Base-by-base conservation (phyloP, 92 coral and sea anemone genomes). In the Plumapathes pennacea region DNA sequence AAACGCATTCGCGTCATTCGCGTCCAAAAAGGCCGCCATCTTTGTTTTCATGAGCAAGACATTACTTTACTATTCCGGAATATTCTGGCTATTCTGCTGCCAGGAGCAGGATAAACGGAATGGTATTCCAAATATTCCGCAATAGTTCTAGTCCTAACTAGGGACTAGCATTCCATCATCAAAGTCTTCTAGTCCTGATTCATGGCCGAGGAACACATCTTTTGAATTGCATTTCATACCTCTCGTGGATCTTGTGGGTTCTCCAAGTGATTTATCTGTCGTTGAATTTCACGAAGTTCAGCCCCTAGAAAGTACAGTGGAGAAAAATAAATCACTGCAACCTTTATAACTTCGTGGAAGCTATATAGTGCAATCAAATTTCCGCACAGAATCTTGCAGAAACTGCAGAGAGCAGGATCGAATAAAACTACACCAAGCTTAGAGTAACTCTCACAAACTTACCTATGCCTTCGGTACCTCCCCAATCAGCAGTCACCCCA, bases 401-500 rank as follows among this genome's bases (percentile, higher is more conserved):
- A 36, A 12, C 20, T 12, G 40, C 40, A 19, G 3, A 36, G 40
- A 22, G 25, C 23, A 4, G 13, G 18, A 24, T 23, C 4, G 32
- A 10, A 25, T n/a, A 54, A 3, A 2, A 20, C 30, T n/a, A 14
- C 15, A 41, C 25, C 44, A 30, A 13, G 21, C 11, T 47, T 47
- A 15, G 12, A 25, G 0, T 21, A 32, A 25, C 18, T 28, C 17
- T 4, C 13, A 30, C 10, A 9, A 24, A 66, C 90, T 72, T 56
- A 92, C 98, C 98, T 2, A 92, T 92, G 39, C 98, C 98, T 49
- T 92, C 98, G 5, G 98, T 92, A 46, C 98, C 98, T 57, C 98
- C 98, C 98, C 98, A 92, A 76, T 92, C 98, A 57, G 98, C 98
- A 34, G 98, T 92, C 18, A 92, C 98, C 47, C 98, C 98, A 44